Evolutionary conservation across 2,888 invertebrate genomes (phyloP), one percentile per base, ranked within the genome.

Genomic region (Oxystoma pomonae): DNA sequence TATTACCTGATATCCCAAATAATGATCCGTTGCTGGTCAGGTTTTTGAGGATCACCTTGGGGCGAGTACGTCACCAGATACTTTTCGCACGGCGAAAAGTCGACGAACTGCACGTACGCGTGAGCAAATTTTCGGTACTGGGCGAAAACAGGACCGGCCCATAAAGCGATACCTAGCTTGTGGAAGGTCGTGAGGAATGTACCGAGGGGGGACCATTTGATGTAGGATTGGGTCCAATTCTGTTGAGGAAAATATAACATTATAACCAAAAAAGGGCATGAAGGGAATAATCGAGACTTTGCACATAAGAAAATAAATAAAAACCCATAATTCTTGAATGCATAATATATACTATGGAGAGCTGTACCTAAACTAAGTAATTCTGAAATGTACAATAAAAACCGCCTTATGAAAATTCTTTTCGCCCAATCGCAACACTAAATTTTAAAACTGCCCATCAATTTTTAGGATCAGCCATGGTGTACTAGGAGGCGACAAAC

Each of bases 121-220:
- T 96, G 98, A 64, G 87, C 88, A 80, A 98, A 98, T 76, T 92
- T 91, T 78, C 92, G 93, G 74, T 96, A 92, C 80, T 96, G 95
- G 0, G 88, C 86, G 82, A 96, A 98, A 73, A 90, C 89, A 20
- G 94, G 93, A 0, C 98, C 98, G 17, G 96, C 98, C 99, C 99
- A 99, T 56, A 99, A 83, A 0, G 95, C 96, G 58, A 98, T 95
- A 62, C 99, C 99, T 67, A 91, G 87, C 80, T 90, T 90, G 77
- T 99, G 99, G 83, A 98, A 96, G 0, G 99, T 98, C 0, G 97
- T 91, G 70, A 99, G 83, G 79, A 95, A 99, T 0, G 97, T 97
- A 56, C 99, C 99, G 51, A 96, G 83, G 0, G 98, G 98, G 1
- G 99, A 99, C 98, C 98, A 99, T 72, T 93, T 90, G 1, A 97